Evolutionary conservation across 2,888 invertebrate genomes (phyloP), one percentile per base, ranked within the genome.

Genomic region (Pyrgus malvae): DNA sequence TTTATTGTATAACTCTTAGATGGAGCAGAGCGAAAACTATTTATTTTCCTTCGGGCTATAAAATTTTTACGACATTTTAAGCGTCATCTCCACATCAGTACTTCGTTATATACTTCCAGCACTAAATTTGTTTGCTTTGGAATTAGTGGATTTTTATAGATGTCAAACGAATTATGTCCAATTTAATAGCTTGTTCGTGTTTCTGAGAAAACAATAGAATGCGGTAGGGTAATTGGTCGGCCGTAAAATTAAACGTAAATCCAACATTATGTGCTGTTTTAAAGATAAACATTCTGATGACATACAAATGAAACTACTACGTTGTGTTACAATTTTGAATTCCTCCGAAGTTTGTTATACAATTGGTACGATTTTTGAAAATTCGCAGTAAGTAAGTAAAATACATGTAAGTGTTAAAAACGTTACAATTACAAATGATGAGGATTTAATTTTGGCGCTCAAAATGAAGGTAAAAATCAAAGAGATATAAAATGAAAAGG

Each of bases 1-100:
- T 86, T 86, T 83, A 87, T 82, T 74, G 79, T 77, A 67, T 67
- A 74, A 74, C 74, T 72, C 73, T 70, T 70, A 80, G 81, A 81
- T 78, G 77, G 76, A 79, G 78, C 75, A 69, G 67, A 67, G 74
- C 70, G 79, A 74, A 85, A 80, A 74, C 80, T 85, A 87, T 88
- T 87, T 87, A 85, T 87, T 87, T 83, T 78, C 78, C 76, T 83
- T 77, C 66, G 65, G 73, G 74, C 78, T 71, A 75, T 88, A 80
- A 86, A 84, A 74, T 37, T 67, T 88, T 88, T 80, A 89, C 80
- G 83, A 73, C 76, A 70, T 69, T 83, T 87, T 85, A 86, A 89
- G 87, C 77, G 81, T 76, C 78, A 74, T 72, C 72, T 70, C 70
- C 76, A 79, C 77, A 80, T 74, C 71, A 69, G 69, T 68, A 57